Percentiles rank a stretch among this genome's conserved stretches.
phyloP scores from a whole-genome alignment of 2,113 vertebrate genomes.

The Thinocorus orbignyianus region DNA sequence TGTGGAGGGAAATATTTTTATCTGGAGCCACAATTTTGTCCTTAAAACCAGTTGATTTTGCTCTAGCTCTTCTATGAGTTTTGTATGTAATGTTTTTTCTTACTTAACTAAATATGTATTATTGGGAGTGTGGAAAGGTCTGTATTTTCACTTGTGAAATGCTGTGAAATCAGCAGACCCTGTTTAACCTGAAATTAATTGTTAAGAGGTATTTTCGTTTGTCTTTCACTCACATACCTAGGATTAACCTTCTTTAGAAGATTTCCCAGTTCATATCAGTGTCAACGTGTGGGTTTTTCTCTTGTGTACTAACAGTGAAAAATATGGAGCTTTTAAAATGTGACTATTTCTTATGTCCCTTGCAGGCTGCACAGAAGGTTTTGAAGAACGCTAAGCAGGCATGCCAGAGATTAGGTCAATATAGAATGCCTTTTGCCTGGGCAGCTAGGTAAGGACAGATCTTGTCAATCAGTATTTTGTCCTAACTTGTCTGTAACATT shows the following conservation, averaged over 20 bases:
- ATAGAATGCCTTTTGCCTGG: constrained; percentile 98
- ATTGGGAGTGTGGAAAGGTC: not conserved
- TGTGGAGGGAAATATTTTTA: not conserved
- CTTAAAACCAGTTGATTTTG: not conserved
- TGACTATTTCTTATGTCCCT: constrained; percentile 1
- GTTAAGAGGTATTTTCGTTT: not conserved
- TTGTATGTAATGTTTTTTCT: not conserved
- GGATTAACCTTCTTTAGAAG: not conserved
- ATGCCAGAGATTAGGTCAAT: constrained; percentile 91
- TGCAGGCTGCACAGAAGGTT: constrained; percentile 94
- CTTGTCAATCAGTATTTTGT: not conserved
- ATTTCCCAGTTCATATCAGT: not conserved
- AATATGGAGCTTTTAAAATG: not conserved
- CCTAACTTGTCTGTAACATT: not conserved
- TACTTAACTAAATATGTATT: not conserved
- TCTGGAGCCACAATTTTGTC: not conserved
- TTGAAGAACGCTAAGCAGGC: constrained; percentile 96
- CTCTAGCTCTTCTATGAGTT: not conserved
- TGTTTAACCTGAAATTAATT: not conserved
- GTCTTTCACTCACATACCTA: not conserved
- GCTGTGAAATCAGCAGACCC: not conserved
- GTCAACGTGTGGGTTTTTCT: not conserved
- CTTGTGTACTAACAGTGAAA: not conserved
- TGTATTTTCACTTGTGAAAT: not conserved
- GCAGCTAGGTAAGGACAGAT: constrained; percentile 86